Evolutionary conservation across 2,888 invertebrate genomes (phyloP).

Genomic region (Machimus atricapillus): DNA sequence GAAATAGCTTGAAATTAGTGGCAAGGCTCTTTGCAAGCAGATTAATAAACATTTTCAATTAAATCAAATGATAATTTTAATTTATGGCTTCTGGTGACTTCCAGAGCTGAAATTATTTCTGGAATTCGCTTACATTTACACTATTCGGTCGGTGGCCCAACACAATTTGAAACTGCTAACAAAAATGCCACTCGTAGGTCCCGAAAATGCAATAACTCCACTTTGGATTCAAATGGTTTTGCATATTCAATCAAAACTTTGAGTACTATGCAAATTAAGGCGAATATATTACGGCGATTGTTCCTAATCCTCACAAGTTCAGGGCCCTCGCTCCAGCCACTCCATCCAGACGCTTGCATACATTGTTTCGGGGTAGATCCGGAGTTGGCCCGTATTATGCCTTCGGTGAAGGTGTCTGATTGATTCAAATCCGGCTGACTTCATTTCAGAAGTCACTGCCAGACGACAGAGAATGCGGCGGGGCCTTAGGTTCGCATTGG

Average conservation of each 20-base stretch:
- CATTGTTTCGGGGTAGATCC: not conserved
- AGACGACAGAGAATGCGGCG: not conserved
- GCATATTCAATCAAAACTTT: slow-evolving; percentile 43
- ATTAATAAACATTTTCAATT: not conserved
- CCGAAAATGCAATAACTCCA: slow-evolving; percentile 31
- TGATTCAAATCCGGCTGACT: slow-evolving; percentile 35
- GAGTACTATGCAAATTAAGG: slow-evolving; percentile 36
- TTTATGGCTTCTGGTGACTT: not conserved
- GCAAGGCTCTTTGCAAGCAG: not conserved
- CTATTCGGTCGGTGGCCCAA: not conserved
- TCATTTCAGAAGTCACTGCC: slow-evolving; percentile 17
- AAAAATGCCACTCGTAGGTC: slow-evolving; percentile 13
- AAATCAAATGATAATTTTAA: not conserved
- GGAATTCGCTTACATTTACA: slow-evolving; percentile 5
- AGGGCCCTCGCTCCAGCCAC: slow-evolving; percentile 15
- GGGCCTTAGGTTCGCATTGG: not conserved
- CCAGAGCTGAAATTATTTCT: not conserved
- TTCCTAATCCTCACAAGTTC: slow-evolving; percentile 33
- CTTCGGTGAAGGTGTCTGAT: slow-evolving; percentile 28
- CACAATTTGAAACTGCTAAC: slow-evolving; percentile 21
- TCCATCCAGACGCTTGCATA: slow-evolving; percentile 31
- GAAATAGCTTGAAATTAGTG: not conserved
- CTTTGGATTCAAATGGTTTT: slow-evolving; percentile 35
- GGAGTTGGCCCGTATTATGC: slow-evolving; percentile 9
- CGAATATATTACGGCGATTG: slow-evolving; percentile 39